A percentile compares a stretch with the other conserved stretches of the same genome.
phyloP scores from a whole-genome alignment of 2,888 invertebrate species.

The Stenichneumon culpator region DNA sequence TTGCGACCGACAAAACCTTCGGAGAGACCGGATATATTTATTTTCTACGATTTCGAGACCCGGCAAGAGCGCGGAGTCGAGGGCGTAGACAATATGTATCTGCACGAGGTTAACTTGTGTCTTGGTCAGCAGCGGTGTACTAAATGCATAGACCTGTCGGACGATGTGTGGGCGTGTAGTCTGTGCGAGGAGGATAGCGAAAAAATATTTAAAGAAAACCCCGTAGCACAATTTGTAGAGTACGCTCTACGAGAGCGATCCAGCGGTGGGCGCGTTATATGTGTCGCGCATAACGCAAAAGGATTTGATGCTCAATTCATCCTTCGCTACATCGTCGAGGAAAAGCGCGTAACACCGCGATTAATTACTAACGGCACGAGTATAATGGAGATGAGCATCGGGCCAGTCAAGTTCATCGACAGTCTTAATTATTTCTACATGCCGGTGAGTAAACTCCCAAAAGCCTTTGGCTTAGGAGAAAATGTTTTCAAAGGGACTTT shows the following conservation, averaged over 20 bases:
- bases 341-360: neutral
- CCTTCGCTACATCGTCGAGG: neutral
- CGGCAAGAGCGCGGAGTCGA: neutral
- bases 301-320: slow-evolving; percentile 50
- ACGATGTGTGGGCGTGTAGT: neutral
- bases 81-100: neutral
- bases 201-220: neutral
- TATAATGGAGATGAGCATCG: neutral
- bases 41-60: neutral
- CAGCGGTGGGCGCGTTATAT: neutral
- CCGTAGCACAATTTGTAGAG: neutral
- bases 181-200: neutral
- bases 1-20: neutral
- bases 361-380: neutral
- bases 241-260: neutral
- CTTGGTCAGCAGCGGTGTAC: neutral
- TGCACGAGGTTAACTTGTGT: slow-evolving; percentile 7
- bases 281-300: slow-evolving; percentile 58
- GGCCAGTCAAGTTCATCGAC: slow-evolving; percentile 66
- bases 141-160: neutral
- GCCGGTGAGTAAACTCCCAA: slow-evolving; percentile 70
- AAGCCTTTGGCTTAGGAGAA: slow-evolving; percentile 30
- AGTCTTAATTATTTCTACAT: slow-evolving; percentile 76
- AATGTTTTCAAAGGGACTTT: slow-evolving; percentile 70
- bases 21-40: neutral